Base-by-base conservation (phyloP, 2,888 invertebrate species). In the Cerastoderma edule region DNA sequence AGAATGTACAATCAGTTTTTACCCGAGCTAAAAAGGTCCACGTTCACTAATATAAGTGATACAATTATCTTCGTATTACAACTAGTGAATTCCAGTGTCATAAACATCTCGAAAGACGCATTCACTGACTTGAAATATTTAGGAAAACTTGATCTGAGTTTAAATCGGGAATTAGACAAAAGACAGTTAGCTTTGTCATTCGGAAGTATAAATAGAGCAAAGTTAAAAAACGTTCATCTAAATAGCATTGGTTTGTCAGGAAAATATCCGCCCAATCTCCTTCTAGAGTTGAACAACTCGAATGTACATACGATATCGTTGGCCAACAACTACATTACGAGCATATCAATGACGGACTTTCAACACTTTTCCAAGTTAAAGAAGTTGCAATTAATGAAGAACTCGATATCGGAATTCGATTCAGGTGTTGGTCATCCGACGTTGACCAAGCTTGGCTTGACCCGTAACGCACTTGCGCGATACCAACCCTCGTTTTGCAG, bases 181-280 rank as follows among this genome's bases (percentile, higher is more conserved):
- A 39, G 44, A 22, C 44, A 68, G 22, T 30, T 68, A 22, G 39
- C 27, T 30, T 16, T 27, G 22, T 39, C 68, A 10, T 39, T 68
- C 32, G 33, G 22, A 44, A 56, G 44, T 22, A 54, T 56, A 8
- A 28, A 33, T 8, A 67, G 56, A 39, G 0, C 53, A 1, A 33
- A 22, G 30, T 4, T 57, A 4, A 16, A 27, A 24, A 13, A 2
- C 22, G 24, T 60, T 8, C 24, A 5, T 24, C 22, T 60, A 19
- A 13, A n/a, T 13, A 60, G 39, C 4, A 60, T 10, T 19, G 33
- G 60, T 13, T 24, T 60, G 1, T 10, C 16, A 3, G 30, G 39
- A 0, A 2, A 39, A 24, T 13, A 39, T 16, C 39, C 60, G 1
- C 6, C 22, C 8, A 27, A 2, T 2, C n/a, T 60, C 8, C 19